phyloP scores from a whole-genome alignment of 2,113 vertebrate species.

The Circaetus gallicus region DNA sequence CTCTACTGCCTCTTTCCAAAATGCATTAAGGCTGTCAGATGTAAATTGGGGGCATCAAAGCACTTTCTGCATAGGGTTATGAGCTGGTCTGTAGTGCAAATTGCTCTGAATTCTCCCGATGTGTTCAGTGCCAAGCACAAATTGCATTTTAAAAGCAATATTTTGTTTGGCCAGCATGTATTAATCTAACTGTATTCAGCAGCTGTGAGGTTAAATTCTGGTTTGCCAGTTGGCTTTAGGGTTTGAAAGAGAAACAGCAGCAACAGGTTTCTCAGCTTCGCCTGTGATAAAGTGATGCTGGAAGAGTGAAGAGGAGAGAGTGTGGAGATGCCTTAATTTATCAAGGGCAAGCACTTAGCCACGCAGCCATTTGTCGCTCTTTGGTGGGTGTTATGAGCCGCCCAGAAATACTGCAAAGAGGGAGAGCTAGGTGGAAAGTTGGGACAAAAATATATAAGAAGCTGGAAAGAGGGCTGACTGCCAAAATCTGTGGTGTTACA shows the following conservation, averaged over 20 bases:
- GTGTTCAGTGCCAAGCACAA: conserved; percentile 38
- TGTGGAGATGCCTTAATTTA: neutral
- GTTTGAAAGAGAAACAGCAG: conserved; percentile 43
- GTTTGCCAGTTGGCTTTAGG: conserved; percentile 34
- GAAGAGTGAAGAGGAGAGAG: neutral
- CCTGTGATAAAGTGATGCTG: neutral
- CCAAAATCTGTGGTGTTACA: conserved; percentile 52
- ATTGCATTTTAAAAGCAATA: conserved; percentile 57
- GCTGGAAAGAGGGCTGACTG: conserved; percentile 51
- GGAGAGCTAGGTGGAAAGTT: conserved; percentile 35
- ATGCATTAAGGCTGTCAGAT: conserved; percentile 37
- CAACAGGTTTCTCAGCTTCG: conserved; percentile 23
- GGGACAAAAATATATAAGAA: conserved; percentile 50
- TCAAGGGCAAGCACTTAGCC: neutral
- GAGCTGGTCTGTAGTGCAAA: neutral
- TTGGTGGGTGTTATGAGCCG: neutral
- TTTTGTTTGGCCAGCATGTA: conserved; percentile 35
- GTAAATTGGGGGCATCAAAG: conserved; percentile 38
- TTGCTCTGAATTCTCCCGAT: neutral
- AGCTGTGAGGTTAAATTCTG: conserved; percentile 55
- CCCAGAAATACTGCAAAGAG: conserved; percentile 17
- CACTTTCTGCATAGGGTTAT: neutral
- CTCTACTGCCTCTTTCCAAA: conserved; percentile 27
- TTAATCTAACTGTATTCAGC: conserved; percentile 22
- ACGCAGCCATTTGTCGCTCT: neutral